Conservation (phyloP, 2,888 invertebrate genomes). For the Hipparchia sbordonii region DNA sequence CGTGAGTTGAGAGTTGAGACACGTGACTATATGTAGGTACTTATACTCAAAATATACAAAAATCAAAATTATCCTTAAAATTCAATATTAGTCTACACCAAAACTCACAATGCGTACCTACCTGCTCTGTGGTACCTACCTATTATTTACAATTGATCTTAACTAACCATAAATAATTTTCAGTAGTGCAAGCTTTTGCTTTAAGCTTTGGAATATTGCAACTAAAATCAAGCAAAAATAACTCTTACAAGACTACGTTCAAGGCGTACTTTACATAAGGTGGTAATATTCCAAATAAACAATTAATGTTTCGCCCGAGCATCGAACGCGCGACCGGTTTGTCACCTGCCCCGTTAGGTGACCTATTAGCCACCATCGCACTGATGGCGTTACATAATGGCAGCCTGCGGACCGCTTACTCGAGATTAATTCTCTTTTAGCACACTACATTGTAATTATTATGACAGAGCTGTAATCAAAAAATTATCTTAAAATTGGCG, state of each 20-base stretch:
- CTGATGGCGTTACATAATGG: slow-evolving; percentile 12
- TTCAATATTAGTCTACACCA: neutral
- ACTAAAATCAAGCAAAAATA: neutral
- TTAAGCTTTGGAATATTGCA: neutral
- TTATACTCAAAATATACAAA: no score
- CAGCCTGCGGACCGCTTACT: neutral
- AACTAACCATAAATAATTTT: neutral
- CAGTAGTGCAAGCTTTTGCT: neutral
- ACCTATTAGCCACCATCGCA: slow-evolving; percentile 6
- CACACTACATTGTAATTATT: neutral
- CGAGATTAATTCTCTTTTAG: neutral
- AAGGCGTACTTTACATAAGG: neutral
- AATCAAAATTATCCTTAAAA: neutral
- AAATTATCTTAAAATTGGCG: no score
- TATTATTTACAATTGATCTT: neutral
- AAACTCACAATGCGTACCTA: neutral
- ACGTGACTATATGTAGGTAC: no score
- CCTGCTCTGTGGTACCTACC: no score
- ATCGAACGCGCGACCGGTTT: slow-evolving; percentile 25
- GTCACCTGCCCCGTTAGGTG: slow-evolving; percentile 19
- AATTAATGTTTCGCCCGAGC: slow-evolving; percentile 15
- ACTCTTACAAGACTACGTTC: neutral
- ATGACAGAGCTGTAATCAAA: no score
- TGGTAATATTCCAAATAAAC: slow-evolving; percentile 11
- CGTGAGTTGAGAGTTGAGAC: no score